These are phyloP conservation scores for Rhagium mordax DNA, from an alignment of 2,888 invertebrate genomes.

Conservation along the genomic window DNA sequence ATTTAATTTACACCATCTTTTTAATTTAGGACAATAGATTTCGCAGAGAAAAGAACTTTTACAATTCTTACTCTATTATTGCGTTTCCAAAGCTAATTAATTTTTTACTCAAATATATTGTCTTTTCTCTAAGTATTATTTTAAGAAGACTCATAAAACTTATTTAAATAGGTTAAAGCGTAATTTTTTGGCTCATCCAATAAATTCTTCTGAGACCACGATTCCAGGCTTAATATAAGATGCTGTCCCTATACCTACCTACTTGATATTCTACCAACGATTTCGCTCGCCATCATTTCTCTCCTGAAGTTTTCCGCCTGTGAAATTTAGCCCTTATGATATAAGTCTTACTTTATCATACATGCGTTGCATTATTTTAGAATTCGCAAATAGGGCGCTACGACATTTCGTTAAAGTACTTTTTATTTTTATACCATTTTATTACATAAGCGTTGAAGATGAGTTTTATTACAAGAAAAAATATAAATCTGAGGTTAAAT, in stretches of 20 bases:
- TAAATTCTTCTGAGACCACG: slow-evolving; percentile 59
- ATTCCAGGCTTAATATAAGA: slow-evolving; percentile 58
- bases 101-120: not conserved
- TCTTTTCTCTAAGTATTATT: not conserved
- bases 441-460: not conserved
- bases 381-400: slow-evolving; percentile 47
- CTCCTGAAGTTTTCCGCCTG: slow-evolving; percentile 68
- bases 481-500: not conserved
- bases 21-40: too few relatives aligned
- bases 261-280: slow-evolving; percentile 69
- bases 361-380: slow-evolving; percentile 50
- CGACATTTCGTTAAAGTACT: slow-evolving; percentile 33
- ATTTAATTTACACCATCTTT: too few relatives aligned
- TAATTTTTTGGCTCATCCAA: slow-evolving; percentile 59
- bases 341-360: slow-evolving; percentile 65
- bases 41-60: too few relatives aligned
- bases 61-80: not conserved
- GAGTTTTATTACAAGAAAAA: not conserved
- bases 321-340: slow-evolving; percentile 66
- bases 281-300: slow-evolving; percentile 69
- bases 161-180: slow-evolving; percentile 45
- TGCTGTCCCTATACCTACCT: slow-evolving; percentile 58
- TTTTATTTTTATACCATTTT: slow-evolving; percentile 24
- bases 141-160: slow-evolving; percentile 14
- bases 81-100: not conserved